Percentiles rank a stretch among this genome's conserved stretches.
Evolutionary conservation across 2,888 invertebrate species (phyloP).

Genomic region (Zootermopsis nevadensis): DNA sequence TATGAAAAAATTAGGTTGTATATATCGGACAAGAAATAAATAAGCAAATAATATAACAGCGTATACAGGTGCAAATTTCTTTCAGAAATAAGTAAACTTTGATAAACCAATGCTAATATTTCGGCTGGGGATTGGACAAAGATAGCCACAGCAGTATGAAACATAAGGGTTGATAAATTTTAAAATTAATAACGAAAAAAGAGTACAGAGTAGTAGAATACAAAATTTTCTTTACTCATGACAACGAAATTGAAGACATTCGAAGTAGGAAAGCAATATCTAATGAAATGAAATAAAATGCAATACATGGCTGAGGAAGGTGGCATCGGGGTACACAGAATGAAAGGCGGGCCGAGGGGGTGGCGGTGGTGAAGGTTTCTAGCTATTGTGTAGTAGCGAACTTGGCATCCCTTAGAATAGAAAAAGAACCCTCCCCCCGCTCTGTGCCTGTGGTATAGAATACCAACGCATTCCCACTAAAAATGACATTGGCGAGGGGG

Average conservation of each 20-base stretch:
- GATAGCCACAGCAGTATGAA: too few species aligned
- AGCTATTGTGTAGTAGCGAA: not conserved
- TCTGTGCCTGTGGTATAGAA: not conserved
- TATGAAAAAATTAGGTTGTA: too few species aligned
- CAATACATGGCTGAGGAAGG: not conserved
- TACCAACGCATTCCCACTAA: constrained; percentile 26
- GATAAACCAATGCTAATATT: too few species aligned
- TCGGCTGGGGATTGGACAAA: too few species aligned
- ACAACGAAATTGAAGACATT: constrained; percentile 40
- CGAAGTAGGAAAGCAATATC: constrained; percentile 17
- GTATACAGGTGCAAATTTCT: too few species aligned
- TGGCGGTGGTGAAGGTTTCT: not conserved
- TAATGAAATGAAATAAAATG: constrained; percentile 41
- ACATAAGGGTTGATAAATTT: too few species aligned
- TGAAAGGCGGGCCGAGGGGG: too few species aligned
- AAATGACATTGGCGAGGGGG: constrained; percentile 39
- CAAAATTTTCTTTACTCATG: not conserved
- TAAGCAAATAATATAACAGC: too few species aligned
- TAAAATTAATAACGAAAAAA: not conserved
- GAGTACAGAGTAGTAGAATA: not conserved
- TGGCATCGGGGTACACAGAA: not conserved
- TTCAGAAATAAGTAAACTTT: too few species aligned
- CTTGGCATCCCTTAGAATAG: constrained; percentile 10
- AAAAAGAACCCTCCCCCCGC: not conserved
- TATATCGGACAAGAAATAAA: too few species aligned